Evolutionary conservation across 2,888 invertebrate genomes (phyloP).

Genomic region (Amphimallon solstitiale): DNA sequence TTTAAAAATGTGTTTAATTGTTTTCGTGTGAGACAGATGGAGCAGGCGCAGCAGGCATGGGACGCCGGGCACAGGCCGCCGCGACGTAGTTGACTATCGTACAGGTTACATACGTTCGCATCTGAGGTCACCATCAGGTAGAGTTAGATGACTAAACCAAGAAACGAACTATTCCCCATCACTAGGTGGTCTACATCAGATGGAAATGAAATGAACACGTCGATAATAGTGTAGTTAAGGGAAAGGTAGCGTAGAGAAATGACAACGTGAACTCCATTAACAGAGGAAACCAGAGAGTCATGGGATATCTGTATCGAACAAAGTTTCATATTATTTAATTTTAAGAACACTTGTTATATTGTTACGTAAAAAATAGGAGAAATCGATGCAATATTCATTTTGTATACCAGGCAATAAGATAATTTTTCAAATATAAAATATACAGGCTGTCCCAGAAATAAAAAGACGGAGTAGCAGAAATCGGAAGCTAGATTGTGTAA

Average conservation of each 20-base stretch:
- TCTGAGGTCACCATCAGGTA: constrained; percentile 90
- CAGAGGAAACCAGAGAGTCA: background rate
- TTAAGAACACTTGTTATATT: no score
- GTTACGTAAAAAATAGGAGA: no score
- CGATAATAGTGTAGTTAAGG: background rate
- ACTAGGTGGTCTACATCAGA: background rate
- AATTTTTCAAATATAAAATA: no score
- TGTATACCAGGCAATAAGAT: no score
- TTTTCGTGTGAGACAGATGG: constrained; percentile 68
- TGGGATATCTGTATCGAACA: no score
- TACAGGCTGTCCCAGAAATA: no score
- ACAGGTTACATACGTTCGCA: constrained; percentile 92
- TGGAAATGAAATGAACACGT: background rate
- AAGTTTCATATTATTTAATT: no score
- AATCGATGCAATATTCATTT: no score
- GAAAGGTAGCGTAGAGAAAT: no score
- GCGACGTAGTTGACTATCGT: constrained; percentile 81
- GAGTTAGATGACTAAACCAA: constrained; percentile 84
- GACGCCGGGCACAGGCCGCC: constrained; percentile 65
- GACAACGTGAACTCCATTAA: background rate
- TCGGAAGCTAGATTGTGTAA: no score
- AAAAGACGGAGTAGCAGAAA: no score
- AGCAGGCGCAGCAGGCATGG: constrained; percentile 77
- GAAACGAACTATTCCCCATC: constrained; percentile 21
- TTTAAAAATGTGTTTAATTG: constrained; percentile 27